These are phyloP conservation scores for Eleutherodactylus coqui DNA, from an alignment of 2,797 vertebrate species.

Conservation along the genomic window DNA sequence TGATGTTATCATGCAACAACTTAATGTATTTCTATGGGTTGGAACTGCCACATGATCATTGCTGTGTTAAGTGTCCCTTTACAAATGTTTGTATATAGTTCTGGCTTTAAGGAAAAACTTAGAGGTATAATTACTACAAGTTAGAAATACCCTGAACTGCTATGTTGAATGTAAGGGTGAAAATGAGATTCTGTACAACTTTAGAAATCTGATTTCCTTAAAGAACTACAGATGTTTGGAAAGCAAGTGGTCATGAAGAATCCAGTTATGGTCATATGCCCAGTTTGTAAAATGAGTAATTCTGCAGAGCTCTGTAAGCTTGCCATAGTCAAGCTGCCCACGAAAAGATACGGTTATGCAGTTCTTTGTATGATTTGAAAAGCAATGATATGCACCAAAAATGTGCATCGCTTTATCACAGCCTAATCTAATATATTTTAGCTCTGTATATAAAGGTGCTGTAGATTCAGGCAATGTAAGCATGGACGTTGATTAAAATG, in stretches of 20 bases:
- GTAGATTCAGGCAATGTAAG: background rate
- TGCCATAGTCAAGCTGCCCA: background rate
- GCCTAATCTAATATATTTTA: background rate
- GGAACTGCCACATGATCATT: background rate
- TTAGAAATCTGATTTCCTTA: slow-evolving; percentile 1
- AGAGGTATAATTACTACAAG: background rate
- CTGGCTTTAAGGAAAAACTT: background rate
- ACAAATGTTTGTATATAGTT: background rate
- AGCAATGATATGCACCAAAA: background rate
- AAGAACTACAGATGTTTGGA: slow-evolving; percentile 18
- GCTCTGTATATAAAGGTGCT: background rate
- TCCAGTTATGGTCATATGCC: background rate
- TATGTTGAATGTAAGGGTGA: background rate
- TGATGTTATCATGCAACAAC: background rate
- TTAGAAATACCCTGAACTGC: background rate
- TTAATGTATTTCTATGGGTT: background rate
- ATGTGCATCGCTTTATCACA: background rate
- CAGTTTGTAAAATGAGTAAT: slow-evolving; percentile 11
- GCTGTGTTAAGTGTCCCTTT: background rate
- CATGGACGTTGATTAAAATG: background rate
- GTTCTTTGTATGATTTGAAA: slow-evolving; percentile 2
- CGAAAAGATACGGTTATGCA: background rate
- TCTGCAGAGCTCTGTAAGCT: background rate
- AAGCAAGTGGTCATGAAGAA: slow-evolving; percentile 23
- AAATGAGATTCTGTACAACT: background rate